A percentile compares a stretch with the other conserved stretches of the same genome.
These are phyloP conservation scores for Crypturellus undulatus DNA, from an alignment of 2,113 vertebrate species.

Conservation along the genomic window DNA sequence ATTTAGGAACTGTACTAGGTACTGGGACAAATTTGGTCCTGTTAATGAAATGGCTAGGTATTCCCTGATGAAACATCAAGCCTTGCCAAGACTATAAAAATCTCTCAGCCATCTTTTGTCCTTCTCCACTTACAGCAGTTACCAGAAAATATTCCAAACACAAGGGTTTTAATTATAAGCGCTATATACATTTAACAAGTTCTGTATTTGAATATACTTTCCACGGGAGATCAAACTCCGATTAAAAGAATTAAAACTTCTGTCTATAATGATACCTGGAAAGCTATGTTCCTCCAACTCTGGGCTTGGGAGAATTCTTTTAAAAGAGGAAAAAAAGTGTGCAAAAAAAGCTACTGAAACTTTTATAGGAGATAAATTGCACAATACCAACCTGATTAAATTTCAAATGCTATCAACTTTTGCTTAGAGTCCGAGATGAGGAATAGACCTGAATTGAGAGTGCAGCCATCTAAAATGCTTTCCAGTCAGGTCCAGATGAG, in stretches of 20 bases:
- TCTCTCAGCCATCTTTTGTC: neutral
- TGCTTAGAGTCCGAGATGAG: neutral
- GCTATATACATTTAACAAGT: neutral
- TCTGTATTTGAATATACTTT: neutral
- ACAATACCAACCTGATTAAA: constrained; percentile 72
- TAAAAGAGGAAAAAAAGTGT: constrained; percentile 34
- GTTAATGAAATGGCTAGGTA: neutral
- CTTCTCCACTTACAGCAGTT: neutral
- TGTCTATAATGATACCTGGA: neutral
- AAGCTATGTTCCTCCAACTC: neutral
- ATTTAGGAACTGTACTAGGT: neutral
- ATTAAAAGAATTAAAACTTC: constrained; percentile 11
- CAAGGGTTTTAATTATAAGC: neutral
- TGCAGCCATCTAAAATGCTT: constrained; percentile 39
- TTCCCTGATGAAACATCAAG: neutral
- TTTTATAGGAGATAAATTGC: constrained; percentile 68
- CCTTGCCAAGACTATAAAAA: neutral
- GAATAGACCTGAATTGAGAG: constrained; percentile 54
- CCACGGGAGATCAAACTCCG: neutral
- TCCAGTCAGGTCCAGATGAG: neutral
- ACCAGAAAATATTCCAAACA: neutral
- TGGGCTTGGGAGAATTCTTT: constrained; percentile 41
- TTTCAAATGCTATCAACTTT: constrained; percentile 72
- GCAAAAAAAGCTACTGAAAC: constrained; percentile 56
- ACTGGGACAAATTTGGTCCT: neutral